Percentiles rank a stretch among this genome's conserved stretches.
Conservation (phyloP, 2,888 invertebrate species). For the Phania funesta region DNA sequence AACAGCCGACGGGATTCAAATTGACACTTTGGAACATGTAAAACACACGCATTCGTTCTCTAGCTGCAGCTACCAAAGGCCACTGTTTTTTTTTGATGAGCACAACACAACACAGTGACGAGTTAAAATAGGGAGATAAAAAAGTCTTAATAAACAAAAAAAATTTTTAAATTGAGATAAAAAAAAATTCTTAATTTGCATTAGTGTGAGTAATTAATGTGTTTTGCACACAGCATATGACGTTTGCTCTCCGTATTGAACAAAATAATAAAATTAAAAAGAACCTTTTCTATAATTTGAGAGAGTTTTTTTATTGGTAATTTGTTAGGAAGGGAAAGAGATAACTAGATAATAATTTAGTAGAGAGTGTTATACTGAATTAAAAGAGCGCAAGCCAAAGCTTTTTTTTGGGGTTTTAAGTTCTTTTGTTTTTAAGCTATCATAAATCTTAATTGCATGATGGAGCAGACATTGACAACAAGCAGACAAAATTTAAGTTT, state of each 20-base stretch:
- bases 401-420: background rate
- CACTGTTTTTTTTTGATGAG: slow-evolving; percentile 54
- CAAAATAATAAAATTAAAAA: slow-evolving; percentile 19
- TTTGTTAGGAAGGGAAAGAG: slow-evolving; percentile 8
- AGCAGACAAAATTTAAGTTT: background rate
- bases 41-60: slow-evolving; percentile 51
- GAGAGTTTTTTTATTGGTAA: background rate
- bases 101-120: slow-evolving; percentile 31
- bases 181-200: background rate
- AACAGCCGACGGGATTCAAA: slow-evolving; percentile 66
- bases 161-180: too few species aligned
- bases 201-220: background rate
- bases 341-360: background rate
- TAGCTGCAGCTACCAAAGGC: slow-evolving; percentile 47
- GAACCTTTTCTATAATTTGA: background rate
- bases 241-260: slow-evolving; percentile 45
- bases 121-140: slow-evolving; percentile 5
- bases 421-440: slow-evolving; percentile 72
- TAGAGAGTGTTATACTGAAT: slow-evolving; percentile 5
- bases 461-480: slow-evolving; percentile 67
- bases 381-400: slow-evolving; percentile 67
- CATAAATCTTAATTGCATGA: slow-evolving; percentile 79
- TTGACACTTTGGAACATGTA: slow-evolving; percentile 66
- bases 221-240: slow-evolving; percentile 18
- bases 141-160: slow-evolving; percentile 26